Conservation (phyloP, 2,797 vertebrate genomes). For the Chaenodraco wilsoni region DNA sequence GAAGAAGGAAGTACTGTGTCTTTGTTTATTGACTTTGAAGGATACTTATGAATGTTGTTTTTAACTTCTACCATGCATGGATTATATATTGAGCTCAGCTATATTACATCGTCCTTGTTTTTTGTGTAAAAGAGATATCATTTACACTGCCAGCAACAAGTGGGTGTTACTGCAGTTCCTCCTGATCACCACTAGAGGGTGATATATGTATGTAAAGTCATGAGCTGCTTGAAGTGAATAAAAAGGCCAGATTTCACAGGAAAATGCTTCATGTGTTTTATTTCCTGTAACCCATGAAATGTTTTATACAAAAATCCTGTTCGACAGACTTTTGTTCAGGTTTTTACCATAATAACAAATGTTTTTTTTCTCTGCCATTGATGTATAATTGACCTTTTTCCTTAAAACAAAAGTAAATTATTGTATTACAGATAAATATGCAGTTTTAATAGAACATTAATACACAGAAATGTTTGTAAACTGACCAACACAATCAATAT, state of each 20-base stretch:
- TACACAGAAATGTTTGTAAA: too few relatives aligned
- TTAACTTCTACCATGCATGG: background rate
- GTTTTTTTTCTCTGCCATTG: too few relatives aligned
- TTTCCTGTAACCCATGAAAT: background rate
- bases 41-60: background rate
- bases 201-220: background rate
- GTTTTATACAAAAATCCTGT: background rate
- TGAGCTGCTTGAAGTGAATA: background rate
- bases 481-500: too few relatives aligned
- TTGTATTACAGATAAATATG: too few relatives aligned
- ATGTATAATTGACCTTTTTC: too few relatives aligned
- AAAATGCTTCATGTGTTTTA: background rate
- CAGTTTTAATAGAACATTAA: too few relatives aligned
- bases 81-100: background rate
- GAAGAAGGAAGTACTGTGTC: background rate
- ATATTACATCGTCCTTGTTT: background rate
- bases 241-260: background rate
- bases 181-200: constrained; percentile 5
- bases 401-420: too few relatives aligned
- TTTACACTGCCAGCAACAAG: background rate
- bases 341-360: too few relatives aligned
- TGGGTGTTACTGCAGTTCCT: constrained; percentile 1
- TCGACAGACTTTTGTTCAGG: too few relatives aligned
- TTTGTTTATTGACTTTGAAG: too few relatives aligned
- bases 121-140: background rate